These are phyloP conservation scores for Carterocephalus palaemon DNA, from an alignment of 2,888 invertebrate species.

Conservation along the genomic window DNA sequence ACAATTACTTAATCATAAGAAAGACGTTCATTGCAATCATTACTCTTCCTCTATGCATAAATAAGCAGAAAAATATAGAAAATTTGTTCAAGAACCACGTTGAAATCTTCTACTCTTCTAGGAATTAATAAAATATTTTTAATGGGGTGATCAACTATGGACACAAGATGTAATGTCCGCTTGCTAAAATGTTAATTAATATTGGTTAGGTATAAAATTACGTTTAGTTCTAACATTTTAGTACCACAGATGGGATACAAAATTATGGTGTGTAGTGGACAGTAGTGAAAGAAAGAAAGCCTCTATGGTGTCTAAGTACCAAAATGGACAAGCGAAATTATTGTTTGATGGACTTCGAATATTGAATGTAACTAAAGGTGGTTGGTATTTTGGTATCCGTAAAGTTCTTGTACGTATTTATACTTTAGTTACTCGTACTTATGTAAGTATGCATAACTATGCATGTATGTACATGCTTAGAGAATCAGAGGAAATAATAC, in stretches of 20 bases:
- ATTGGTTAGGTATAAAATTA: slow-evolving; percentile 10
- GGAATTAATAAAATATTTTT: slow-evolving; percentile 17
- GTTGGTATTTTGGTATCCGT: too few species aligned
- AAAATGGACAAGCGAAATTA: too few species aligned
- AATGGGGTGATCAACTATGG: slow-evolving; percentile 14
- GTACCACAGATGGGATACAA: too few species aligned
- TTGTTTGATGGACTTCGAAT: too few species aligned
- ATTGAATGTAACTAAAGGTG: too few species aligned
- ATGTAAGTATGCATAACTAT: too few species aligned
- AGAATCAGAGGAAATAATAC: too few species aligned
- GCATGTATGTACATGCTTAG: too few species aligned
- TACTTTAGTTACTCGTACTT: too few species aligned
- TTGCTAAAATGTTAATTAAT: slow-evolving; percentile 5
- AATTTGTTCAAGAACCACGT: slow-evolving; percentile 13
- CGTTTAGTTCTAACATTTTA: slow-evolving; percentile 13
- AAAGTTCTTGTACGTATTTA: too few species aligned
- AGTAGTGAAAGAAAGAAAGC: too few species aligned
- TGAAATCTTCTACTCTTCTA: slow-evolving; percentile 19
- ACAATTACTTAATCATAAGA: slow-evolving; percentile 15
- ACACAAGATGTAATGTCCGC: slow-evolving; percentile 3
- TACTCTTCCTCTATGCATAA: slow-evolving; percentile 19
- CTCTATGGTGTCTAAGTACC: too few species aligned
- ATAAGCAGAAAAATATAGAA: slow-evolving; percentile 13
- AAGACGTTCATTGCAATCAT: slow-evolving; percentile 9
- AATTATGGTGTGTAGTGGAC: not conserved